Conservation (phyloP, 2,797 vertebrate species). For the Oceanodroma leucorhoa region DNA sequence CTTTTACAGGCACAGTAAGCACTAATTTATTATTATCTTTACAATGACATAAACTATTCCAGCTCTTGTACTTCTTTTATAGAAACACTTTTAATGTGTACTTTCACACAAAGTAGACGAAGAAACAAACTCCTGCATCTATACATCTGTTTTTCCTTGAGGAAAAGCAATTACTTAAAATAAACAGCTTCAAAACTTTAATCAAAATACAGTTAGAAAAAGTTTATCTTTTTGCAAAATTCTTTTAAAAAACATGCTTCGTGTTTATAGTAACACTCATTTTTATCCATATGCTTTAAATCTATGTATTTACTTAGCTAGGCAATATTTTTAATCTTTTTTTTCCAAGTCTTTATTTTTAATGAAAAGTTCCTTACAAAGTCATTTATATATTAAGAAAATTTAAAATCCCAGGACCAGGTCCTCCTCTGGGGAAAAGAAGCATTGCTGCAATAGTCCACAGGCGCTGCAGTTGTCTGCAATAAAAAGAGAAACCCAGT, state of each 20-base stretch:
- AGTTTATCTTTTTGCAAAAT: slow-evolving; percentile 60
- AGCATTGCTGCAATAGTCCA: background rate
- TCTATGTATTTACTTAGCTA: slow-evolving; percentile 67
- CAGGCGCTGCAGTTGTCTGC: slow-evolving; percentile 33
- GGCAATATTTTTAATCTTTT: slow-evolving; percentile 61
- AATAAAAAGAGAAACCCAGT: slow-evolving; percentile 59
- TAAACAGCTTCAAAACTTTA: slow-evolving; percentile 71
- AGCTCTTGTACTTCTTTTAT: slow-evolving; percentile 63
- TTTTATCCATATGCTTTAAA: slow-evolving; percentile 73
- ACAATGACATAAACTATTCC: slow-evolving; percentile 63
- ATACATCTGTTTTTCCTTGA: slow-evolving; percentile 69
- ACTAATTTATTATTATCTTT: slow-evolving; percentile 65
- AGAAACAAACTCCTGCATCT: slow-evolving; percentile 64
- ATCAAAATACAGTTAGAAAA: slow-evolving; percentile 60
- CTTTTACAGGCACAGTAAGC: slow-evolving; percentile 33
- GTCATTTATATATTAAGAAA: slow-evolving; percentile 10
- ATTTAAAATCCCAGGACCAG: background rate
- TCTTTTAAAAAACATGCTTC: slow-evolving; percentile 43
- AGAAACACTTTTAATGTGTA: slow-evolving; percentile 60
- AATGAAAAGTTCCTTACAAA: slow-evolving; percentile 45
- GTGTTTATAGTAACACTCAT: slow-evolving; percentile 64
- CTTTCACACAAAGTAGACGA: slow-evolving; percentile 63
- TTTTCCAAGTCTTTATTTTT: slow-evolving; percentile 42
- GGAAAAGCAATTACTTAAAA: slow-evolving; percentile 68
- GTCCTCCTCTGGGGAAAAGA: slow-evolving; percentile 40